phyloP scores from a whole-genome alignment of 2,113 vertebrate genomes.

The Porphyrio hochstetteri region DNA sequence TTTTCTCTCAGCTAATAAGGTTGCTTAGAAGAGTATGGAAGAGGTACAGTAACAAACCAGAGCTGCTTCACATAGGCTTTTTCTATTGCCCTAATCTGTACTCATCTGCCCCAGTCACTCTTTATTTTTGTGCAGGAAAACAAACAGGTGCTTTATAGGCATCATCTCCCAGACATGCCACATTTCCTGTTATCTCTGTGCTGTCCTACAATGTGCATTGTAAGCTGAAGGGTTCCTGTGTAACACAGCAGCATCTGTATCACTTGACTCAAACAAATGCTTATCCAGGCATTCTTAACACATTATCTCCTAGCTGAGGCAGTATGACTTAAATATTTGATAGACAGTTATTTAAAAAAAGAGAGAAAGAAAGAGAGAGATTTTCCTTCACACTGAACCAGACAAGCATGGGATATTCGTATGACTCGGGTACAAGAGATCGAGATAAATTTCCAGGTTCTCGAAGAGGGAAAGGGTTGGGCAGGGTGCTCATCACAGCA shows the following conservation, averaged over 20 bases:
- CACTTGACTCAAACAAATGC: not conserved
- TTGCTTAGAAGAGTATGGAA: not conserved
- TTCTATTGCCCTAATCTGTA: not conserved
- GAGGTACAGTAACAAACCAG: not conserved
- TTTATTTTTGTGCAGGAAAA: not conserved
- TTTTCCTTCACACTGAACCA: not conserved
- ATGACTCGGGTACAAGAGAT: not conserved
- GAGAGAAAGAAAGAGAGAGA: not conserved
- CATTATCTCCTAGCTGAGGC: not conserved
- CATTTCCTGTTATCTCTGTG: not conserved
- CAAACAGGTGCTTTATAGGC: not conserved
- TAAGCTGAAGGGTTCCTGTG: not conserved
- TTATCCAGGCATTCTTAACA: not conserved
- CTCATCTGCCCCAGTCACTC: not conserved
- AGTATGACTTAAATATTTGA: not conserved
- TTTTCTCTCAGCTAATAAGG: not conserved
- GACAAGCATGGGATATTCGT: not conserved
- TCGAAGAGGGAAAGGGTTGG: not conserved
- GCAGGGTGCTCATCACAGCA: not conserved
- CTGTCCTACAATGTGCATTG: rapidly evolving
- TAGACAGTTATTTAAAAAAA: not conserved
- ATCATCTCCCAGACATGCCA: not conserved
- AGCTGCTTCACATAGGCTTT: not conserved
- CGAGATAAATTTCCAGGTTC: not conserved
- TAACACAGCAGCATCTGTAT: not conserved